Base-by-base conservation (phyloP, 2,888 invertebrate species). In the Drosophila demipolita region DNA sequence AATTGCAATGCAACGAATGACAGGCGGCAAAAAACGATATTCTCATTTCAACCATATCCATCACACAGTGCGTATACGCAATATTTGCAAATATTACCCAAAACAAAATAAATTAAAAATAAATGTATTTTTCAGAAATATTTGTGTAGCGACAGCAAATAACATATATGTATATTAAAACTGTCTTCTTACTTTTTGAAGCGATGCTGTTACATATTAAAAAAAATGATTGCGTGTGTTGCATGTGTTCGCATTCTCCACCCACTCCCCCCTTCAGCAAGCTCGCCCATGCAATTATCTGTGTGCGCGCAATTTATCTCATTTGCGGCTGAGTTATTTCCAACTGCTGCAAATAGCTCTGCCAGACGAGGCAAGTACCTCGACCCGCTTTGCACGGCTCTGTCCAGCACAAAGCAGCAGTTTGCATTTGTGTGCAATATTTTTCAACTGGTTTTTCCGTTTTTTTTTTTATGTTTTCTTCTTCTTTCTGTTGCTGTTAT, bases 251-350 rank as follows among this genome's bases (percentile, higher is more conserved):
- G 50, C 38, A 66, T 42, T 64, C 61, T 60, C 59, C 42, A 6
- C 15, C 23, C 12, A 7, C 26, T 15, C n/a, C 12, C 11, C 33
- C 32, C 23, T n/a, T 7, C 35, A 23, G 52, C 59, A 48, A 33
- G 45, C 69, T 55, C 60, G 60, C 48, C 66, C 77, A 66, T 82
- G 83, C 88, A 91, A 91, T 91, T 90, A 91, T 91, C 83, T 88
- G 80, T 78, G 77, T 87, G 80, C 81, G 83, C 77, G 78, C 87
- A 89, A 87, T 91, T 91, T 91, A 91, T 91, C 91, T 91, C 91
- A 89, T 91, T 91, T 91, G 91, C 83, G 90, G 91, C 90, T 91
- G 90, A 91, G 86, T 90, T 91, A 90, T 90, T 90, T 90, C 81
- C 90, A 77, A 82, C 88, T 82, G 86, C 88, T 78, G 85, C 88